A percentile compares a stretch with the other conserved stretches of the same genome.
Evolutionary conservation across 1,140 invertebrate genomes (phyloP).

Genomic region (Caenorhabditis tropicalis): DNA sequence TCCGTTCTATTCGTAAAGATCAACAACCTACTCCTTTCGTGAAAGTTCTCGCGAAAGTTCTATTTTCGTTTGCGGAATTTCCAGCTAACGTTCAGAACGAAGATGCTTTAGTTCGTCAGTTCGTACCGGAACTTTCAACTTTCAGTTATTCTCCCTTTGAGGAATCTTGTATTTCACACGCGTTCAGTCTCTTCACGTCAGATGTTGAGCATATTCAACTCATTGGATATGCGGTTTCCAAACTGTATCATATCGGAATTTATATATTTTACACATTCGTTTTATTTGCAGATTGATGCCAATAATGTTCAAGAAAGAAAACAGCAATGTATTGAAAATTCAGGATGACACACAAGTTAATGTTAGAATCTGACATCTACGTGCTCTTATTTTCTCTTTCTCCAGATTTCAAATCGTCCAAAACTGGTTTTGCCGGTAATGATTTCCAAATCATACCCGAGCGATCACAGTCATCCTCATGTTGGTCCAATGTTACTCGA

Average conservation of each 20-base stretch:
- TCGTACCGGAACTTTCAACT: background rate
- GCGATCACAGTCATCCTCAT: background rate
- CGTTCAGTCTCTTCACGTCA: background rate
- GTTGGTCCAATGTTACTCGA: background rate
- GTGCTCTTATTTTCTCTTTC: background rate
- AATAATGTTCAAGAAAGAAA: conserved; percentile 1
- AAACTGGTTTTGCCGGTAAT: background rate
- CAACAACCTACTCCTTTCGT: conserved; percentile 12
- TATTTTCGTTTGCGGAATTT: background rate
- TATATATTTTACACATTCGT: background rate
- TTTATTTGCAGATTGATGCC: background rate
- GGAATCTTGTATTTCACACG: conserved; percentile 7
- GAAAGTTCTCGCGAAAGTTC: background rate
- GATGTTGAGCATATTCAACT: background rate
- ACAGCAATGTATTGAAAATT: background rate
- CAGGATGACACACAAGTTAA: background rate
- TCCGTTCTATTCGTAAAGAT: background rate
- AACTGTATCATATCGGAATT: background rate
- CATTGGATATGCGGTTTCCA: background rate
- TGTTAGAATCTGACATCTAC: background rate
- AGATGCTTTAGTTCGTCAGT: background rate
- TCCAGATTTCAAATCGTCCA: background rate
- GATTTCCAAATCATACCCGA: background rate
- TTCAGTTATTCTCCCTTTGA: background rate
- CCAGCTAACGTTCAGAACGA: background rate